Conservation (phyloP, 2,113 vertebrate species). For the Percina caprodes region DNA sequence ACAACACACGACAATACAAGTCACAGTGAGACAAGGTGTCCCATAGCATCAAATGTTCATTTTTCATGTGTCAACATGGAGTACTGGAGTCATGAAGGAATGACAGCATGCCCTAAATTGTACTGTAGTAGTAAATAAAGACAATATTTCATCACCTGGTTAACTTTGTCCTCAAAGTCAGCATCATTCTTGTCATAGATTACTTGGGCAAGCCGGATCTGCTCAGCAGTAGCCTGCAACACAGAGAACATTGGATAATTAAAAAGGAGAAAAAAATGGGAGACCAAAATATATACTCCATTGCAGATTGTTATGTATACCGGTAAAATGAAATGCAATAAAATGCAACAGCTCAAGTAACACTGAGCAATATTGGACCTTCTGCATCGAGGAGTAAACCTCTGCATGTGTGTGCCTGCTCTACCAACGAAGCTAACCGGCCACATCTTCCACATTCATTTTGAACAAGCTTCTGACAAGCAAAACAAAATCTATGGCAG, state of each 20-base stretch:
- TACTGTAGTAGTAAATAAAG: no score
- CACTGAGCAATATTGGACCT: no score
- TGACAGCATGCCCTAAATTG: neutral
- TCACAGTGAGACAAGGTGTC: no score
- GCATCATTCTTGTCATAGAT: constrained; percentile 99
- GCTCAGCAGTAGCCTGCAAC: constrained; percentile 93
- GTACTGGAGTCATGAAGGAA: neutral
- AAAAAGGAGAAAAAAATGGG: constrained; percentile 5
- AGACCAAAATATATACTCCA: neutral
- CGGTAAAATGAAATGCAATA: neutral
- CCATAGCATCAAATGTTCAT: neutral
- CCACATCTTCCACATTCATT: no score
- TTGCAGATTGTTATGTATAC: neutral
- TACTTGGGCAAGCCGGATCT: constrained; percentile 98
- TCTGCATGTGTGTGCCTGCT: no score
- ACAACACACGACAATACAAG: neutral
- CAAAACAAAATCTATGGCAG: neutral
- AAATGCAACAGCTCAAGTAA: neutral
- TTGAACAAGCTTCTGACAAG: no score
- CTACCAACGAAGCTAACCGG: no score
- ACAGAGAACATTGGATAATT: neutral
- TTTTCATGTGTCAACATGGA: neutral
- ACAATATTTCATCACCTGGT: constrained; percentile 87
- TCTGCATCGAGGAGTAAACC: no score
- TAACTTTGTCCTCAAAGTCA: constrained; percentile 99